Evolutionary conservation across 2,113 vertebrate genomes (phyloP).

Genomic region (Leucopternis melanops): DNA sequence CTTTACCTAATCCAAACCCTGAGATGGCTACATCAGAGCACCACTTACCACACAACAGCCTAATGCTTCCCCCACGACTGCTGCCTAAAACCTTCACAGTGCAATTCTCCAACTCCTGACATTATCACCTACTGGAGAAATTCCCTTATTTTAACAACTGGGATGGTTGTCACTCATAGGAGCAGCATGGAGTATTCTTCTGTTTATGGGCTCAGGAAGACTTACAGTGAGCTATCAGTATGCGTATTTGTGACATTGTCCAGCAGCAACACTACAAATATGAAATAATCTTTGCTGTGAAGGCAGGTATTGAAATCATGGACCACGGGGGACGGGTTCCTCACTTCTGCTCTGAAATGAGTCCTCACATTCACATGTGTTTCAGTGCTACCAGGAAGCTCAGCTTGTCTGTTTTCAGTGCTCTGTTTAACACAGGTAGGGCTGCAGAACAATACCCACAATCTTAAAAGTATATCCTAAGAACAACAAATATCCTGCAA

Average conservation of each 20-base stretch:
- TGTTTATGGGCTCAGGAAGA: not conserved
- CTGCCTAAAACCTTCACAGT: not conserved
- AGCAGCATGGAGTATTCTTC: not conserved
- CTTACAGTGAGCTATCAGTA: not conserved
- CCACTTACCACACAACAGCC: not conserved
- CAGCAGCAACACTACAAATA: not conserved
- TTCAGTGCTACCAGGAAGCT: not conserved
- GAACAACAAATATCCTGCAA: not conserved
- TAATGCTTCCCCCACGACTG: not conserved
- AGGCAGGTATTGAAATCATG: not conserved
- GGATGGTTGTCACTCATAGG: not conserved
- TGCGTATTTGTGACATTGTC: not conserved
- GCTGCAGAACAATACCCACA: not conserved
- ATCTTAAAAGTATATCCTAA: not conserved
- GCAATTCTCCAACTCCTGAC: not conserved
- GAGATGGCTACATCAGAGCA: not conserved
- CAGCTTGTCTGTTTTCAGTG: not conserved
- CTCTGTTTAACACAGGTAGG: not conserved
- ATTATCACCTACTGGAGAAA: not conserved
- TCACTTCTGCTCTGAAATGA: not conserved
- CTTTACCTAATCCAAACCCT: not conserved
- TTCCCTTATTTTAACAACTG: not conserved
- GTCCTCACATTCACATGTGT: not conserved
- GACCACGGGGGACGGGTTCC: not conserved
- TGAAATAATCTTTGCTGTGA: not conserved